These are phyloP conservation scores for Enteromius treurensis DNA, from an alignment of 2,797 vertebrate species.

Conservation along the genomic window DNA sequence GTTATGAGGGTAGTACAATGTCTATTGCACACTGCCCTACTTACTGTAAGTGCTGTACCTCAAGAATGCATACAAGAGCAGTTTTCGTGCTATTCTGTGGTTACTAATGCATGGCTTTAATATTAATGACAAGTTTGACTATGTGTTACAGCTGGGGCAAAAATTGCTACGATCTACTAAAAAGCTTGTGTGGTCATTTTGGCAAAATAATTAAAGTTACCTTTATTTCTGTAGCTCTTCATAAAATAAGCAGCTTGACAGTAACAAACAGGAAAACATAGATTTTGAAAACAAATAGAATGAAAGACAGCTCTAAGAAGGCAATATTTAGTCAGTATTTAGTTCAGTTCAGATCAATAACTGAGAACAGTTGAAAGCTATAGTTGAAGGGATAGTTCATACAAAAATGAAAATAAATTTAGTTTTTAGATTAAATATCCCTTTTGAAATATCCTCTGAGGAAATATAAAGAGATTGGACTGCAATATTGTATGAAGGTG, in stretches of 20 bases:
- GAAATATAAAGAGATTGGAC: neutral
- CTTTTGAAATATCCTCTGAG: neutral
- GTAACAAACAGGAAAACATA: neutral
- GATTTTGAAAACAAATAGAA: neutral
- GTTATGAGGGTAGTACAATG: neutral
- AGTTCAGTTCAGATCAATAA: neutral
- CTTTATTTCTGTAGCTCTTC: neutral
- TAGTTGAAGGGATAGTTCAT: too few species aligned
- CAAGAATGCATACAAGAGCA: constrained; percentile 3
- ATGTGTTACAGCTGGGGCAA: neutral
- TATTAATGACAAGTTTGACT: constrained; percentile 8
- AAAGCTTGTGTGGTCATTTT: neutral
- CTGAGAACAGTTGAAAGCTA: neutral
- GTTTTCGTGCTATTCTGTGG: neutral
- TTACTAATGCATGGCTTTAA: neutral
- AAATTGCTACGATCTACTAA: neutral
- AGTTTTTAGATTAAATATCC: neutral
- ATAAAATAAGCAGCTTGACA: neutral
- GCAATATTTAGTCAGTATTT: neutral
- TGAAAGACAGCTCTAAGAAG: neutral
- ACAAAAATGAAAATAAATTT: neutral
- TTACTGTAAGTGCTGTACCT: constrained; percentile 29
- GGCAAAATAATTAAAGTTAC: neutral
- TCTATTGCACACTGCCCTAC: constrained; percentile 7
- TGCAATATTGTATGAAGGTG: neutral